Base-by-base conservation (phyloP, 2,113 vertebrate species). In the Vanacampus margaritifer region DNA sequence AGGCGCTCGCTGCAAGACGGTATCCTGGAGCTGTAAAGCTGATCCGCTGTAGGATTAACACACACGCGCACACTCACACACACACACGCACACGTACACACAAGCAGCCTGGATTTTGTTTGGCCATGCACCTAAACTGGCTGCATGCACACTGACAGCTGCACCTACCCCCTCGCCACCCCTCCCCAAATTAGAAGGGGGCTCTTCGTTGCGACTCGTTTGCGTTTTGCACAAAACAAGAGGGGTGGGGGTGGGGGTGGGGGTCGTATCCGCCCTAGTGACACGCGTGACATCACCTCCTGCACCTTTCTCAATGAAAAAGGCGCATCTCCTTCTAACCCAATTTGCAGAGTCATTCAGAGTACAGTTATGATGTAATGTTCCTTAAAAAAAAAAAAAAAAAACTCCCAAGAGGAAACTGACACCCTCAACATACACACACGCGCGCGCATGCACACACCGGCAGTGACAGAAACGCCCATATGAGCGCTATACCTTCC, bases 341-440 rank as follows among this genome's bases (percentile, higher is more conserved):
- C 56, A 59, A 71, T 72, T 63, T 77, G 81, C 84, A 73, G 76
- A 83, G 78, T 79, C 85, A 86, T 85, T 66, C 84, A 67, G 26
- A 41, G 64, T 73, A 65, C 72, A 74, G 64, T 75, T 74, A 93
- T 91, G 92, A 93, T 91, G 90, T 91, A 80, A 93, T 91, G 88
- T 79, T 84, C 66, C 83, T 77, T 67, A 10, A 83, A 90, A 80
- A 81, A 32, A 2, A 78, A 68, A 10, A 83, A 90, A 80, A 81
- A 32, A 2, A 89, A 89, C 86, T 90, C 86, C 82, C 79, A 64
- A 53, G 78, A 88, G 86, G 82, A 86, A 84, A 65, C 82, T 32
- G 79, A 84, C 65, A 60, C 80, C 76, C 86, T n/a, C 59, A 6
- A 12, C 59, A 46, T 14, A 46, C 45, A 46, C 45, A 19, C 43